A percentile compares a stretch with the other conserved stretches of the same genome.
Evolutionary conservation across 2,797 vertebrate genomes (phyloP).

Genomic region (Chelon auratus): DNA sequence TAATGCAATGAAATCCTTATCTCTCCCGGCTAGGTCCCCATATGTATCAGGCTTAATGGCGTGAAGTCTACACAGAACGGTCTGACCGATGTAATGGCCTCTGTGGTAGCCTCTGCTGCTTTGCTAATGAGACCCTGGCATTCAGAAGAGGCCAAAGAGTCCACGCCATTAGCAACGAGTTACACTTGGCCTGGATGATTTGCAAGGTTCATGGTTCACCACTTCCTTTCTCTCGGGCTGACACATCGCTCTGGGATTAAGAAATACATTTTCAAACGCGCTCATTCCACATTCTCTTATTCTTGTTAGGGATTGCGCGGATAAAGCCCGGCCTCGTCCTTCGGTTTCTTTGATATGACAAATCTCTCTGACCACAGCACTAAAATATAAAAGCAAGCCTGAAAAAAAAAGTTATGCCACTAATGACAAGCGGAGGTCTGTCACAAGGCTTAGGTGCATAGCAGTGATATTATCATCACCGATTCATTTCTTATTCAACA

Average conservation of each 20-base stretch:
- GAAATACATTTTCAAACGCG: constrained; percentile 39
- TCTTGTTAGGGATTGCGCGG: not conserved
- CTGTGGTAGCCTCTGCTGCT: constrained; percentile 73
- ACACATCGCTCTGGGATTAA: constrained; percentile 46
- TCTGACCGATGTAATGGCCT: constrained; percentile 76
- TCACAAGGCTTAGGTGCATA: constrained; percentile 22
- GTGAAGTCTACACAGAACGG: constrained; percentile 69
- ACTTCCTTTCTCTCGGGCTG: constrained; percentile 37
- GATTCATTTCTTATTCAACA: constrained; percentile 39
- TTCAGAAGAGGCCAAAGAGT: constrained; percentile 67
- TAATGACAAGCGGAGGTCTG: constrained; percentile 34
- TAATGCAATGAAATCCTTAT: constrained; percentile 84
- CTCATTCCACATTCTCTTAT: constrained; percentile 27
- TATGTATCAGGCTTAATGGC: constrained; percentile 81
- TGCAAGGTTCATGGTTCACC: constrained; percentile 56
- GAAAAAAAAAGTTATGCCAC: constrained; percentile 31
- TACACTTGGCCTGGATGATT: constrained; percentile 64
- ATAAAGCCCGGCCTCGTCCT: constrained; percentile 12
- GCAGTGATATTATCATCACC: constrained; percentile 21
- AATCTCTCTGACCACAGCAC: constrained; percentile 24
- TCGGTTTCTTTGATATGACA: constrained; percentile 49
- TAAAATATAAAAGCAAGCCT: constrained; percentile 27
- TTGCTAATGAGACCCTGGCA: constrained; percentile 78
- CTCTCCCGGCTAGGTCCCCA: constrained; percentile 71
- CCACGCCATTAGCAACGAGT: constrained; percentile 70